A percentile compares a stretch with the other conserved stretches of the same genome.
Conservation (phyloP, 2,888 invertebrate genomes). For the Ophion ventricosus region DNA sequence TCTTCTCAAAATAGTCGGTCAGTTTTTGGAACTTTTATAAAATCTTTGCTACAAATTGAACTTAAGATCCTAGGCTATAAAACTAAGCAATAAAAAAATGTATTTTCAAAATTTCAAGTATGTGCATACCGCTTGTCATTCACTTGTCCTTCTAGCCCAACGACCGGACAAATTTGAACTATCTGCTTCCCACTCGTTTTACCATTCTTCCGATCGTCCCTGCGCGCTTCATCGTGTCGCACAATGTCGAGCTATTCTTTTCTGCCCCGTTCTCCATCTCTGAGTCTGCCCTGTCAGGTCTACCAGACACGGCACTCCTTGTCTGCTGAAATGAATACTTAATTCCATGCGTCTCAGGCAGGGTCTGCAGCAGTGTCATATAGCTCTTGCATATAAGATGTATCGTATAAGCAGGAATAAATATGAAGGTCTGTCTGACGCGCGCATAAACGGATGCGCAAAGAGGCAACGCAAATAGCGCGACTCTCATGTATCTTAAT, state of each 20-base stretch:
- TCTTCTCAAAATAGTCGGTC: too few relatives aligned
- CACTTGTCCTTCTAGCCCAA: conserved; percentile 69
- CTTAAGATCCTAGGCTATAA: too few relatives aligned
- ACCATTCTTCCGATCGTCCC: conserved; percentile 4
- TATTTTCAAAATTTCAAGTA: too few relatives aligned
- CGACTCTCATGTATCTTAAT: conserved; percentile 74
- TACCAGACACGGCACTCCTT: conserved; percentile 58
- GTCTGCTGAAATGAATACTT: conserved; percentile 75
- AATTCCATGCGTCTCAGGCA: conserved; percentile 71
- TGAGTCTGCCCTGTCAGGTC: conserved; percentile 38
- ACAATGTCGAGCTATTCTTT: conserved; percentile 4
- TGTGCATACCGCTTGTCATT: conserved; percentile 32
- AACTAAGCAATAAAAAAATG: too few relatives aligned
- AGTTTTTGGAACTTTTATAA: too few relatives aligned
- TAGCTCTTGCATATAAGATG: conserved; percentile 63
- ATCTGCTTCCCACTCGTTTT: conserved; percentile 7
- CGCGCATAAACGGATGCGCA: conserved; percentile 45
- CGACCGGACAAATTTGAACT: conserved; percentile 69
- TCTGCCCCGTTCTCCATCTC: conserved; percentile 37
- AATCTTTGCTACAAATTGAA: too few relatives aligned
- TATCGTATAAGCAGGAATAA: conserved; percentile 77
- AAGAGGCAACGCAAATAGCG: conserved; percentile 57
- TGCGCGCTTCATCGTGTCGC: conserved; percentile 11
- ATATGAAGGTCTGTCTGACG: conserved; percentile 61
- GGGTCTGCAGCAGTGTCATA: not conserved